Base-by-base conservation (phyloP, 1,140 invertebrate species). In the Rhizoglyphus robini region DNA sequence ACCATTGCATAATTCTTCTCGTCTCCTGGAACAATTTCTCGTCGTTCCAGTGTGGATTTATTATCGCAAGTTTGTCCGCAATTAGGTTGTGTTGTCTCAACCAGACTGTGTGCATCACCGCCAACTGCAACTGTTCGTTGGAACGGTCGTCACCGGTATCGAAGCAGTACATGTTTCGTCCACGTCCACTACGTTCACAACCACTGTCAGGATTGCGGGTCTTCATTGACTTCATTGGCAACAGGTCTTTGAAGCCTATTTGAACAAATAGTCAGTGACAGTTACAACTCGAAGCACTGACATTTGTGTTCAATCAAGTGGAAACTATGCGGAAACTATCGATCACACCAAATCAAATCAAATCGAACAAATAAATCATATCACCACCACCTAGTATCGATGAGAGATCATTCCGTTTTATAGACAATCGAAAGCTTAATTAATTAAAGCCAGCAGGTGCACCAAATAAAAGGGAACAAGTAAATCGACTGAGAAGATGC, bases 221-320 rank as follows among this genome's bases (percentile, higher is more conserved):
- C 73, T 92, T 93, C n/a, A n/a, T n/a, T n/a, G n/a, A n/a, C n/a
- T n/a, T n/a, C n/a, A 92, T 76, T 0, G 90, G 90, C 15, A 94
- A 74, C 49, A 94, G 76, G 74, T 93, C 90, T 74, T 91, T 92
- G 0, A 93, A 36, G 20, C 58, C 58, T 60, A 15, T n/a, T n/a
- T 11, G 2, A n/a, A n/a, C n/a, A 60, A 60, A 60, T 25, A 27
- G 51, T 54, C 20, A n/a, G n/a, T 27, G 20, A 11, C 20, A 54
- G 20, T 54, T 20, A 54, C 20, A 54, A 32, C 8, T 25, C 23
- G 18, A 41, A 41, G 8, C n/a, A n/a, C n/a, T n/a, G n/a, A n/a
- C n/a, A n/a, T n/a, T n/a, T n/a, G n/a, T n/a, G n/a, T n/a, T n/a
- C n/a, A n/a, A n/a, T n/a, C n/a, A n/a, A n/a, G n/a, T n/a, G n/a